Base-by-base conservation (phyloP, 2,113 vertebrate genomes). In the Sander vitreus region DNA sequence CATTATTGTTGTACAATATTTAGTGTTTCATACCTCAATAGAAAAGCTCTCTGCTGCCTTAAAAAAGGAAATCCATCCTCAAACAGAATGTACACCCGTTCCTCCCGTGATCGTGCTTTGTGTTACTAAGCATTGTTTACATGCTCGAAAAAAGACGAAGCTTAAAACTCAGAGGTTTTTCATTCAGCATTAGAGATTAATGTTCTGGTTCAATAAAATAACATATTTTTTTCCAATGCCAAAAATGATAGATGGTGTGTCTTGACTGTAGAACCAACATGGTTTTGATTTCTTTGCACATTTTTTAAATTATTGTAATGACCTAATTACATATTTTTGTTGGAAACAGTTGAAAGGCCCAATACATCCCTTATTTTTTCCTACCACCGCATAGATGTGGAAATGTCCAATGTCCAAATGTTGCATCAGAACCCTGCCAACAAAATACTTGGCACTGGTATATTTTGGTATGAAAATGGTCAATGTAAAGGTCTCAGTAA, bases 1-100 rank as follows among this genome's bases (percentile, higher is more conserved):
- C 96, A 95, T 67, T 81, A 94, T n/a, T 86, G 89, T 92, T 92
- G 90, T 87, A 64, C 39, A 90, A 91, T 53, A 83, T 86, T 91
- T 92, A 92, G 84, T 84, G 87, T 91, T 85, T 87, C 80, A 84
- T 93, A 92, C 89, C 92, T 91, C 79, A 69, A 91, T 60, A 89
- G 58, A 93, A 91, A 90, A 80, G 64, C 88, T 93, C 78, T 92
- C 88, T 76, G 73, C 89, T 92, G 90, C 91, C 81, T 76, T 91
- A 73, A 79, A 83, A 73, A 84, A 70, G 73, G 73, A 85, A 86
- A 89, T 85, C 70, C 81, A 88, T 83, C 72, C 81, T 76, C 30
- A 90, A 84, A 90, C 39, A 85, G 60, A 78, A 79, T 53, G 50
- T 23, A 53, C 73, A 63, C 21, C 2, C 7, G 4, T 18, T 78